phyloP scores from a whole-genome alignment of 2,113 vertebrate species.

The Oenanthe melanoleuca region DNA sequence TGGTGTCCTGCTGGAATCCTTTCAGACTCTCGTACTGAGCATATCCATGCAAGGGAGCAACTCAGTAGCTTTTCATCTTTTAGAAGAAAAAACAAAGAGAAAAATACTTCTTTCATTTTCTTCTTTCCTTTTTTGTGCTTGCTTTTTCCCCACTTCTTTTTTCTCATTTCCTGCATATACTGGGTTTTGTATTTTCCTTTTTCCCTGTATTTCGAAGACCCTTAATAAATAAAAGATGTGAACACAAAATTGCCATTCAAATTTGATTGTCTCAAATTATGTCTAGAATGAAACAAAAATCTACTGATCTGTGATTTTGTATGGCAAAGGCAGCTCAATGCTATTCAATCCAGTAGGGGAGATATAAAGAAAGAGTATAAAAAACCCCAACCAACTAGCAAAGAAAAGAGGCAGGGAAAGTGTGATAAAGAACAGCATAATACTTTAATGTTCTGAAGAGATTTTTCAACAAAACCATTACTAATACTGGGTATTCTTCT shows the following conservation, averaged over 20 bases:
- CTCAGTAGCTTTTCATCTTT: background rate
- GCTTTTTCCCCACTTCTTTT: background rate
- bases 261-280: conserved; percentile 74
- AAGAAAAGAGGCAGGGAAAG: conserved; percentile 30
- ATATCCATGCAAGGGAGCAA: background rate
- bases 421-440: conserved; percentile 60
- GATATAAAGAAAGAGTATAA: conserved; percentile 46
- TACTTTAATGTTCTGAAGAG: conserved; percentile 52
- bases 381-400: background rate
- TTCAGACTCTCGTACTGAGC: background rate
- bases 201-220: conserved; percentile 51
- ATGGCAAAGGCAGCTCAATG: conserved; percentile 59
- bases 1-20: background rate
- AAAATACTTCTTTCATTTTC: background rate
- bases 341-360: conserved; percentile 64
- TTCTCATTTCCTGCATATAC: conserved; percentile 6
- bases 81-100: conserved; percentile 6
- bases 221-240: conserved; percentile 77
- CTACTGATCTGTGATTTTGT: conserved; percentile 64
- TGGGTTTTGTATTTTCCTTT: conserved; percentile 33
- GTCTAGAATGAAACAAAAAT: conserved; percentile 72
- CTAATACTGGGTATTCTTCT: conserved; percentile 35
- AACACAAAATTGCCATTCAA: conserved; percentile 76
- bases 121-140: background rate
- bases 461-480: conserved; percentile 42